Evolutionary conservation across 2,113 vertebrate species (phyloP), one percentile per base, ranked within the genome.

Genomic region (Panthera leo): DNA sequence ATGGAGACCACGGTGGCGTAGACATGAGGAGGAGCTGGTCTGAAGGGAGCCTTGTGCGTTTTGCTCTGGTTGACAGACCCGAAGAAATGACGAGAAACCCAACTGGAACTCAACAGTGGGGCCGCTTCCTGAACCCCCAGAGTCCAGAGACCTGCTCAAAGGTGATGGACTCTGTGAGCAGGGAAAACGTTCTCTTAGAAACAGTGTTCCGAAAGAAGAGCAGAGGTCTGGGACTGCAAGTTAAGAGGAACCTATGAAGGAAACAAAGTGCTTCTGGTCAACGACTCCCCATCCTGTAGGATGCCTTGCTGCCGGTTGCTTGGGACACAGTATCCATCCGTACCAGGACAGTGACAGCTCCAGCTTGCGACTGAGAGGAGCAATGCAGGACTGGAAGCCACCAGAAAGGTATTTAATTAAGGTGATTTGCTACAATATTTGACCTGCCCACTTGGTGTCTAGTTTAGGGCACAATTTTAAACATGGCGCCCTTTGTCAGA

Each of bases 401-500:
- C 61, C 36, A 18, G 53, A 16, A n/a, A 36, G 19, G 3, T 9
- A 14, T 27, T 34, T 15, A 55, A 27, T 34, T 15, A 55, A 27
- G 19, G 7, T 11, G 76, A 31, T 36, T 34, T 15, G 13, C 27
- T 90, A 12, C 31, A 11, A 68, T 67, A 53, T 94, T 63, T 36
- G n/a, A 36, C 34, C 8, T 23, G 15, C 39, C 51, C 14, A 3
- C 23, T 80, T 6, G 7, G 36, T 36, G 23, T 58, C 1, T 9
- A n/a, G 34, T 73, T 79, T 67, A 73, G 85, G 70, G 34, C 67
- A 36, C 0, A 34, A 1, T 51, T 90, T 79, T 84, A 90, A 90
- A 45, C 58, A 55, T 0, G 18, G 15, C 0, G 0, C 16, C 31
- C 25, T 53, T n/a, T 25, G 4, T 75, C 34, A 58, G 58, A 51